Evolutionary conservation across 2,888 invertebrate species (phyloP).

Genomic region (Epicampocera succincta): DNA sequence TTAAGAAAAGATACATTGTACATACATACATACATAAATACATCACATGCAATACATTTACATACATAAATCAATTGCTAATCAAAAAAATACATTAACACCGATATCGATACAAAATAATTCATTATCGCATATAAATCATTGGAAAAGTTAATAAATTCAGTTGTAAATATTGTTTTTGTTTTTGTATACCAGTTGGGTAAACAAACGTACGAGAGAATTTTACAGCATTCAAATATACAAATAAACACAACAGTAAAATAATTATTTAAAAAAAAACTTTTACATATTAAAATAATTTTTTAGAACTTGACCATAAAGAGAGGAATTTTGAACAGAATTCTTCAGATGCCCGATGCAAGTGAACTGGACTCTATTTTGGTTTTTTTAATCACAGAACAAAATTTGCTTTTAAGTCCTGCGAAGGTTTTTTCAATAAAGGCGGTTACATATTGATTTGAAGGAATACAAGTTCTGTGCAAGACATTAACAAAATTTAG

Average conservation of each 20-base stretch:
- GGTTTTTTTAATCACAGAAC: constrained; percentile 9
- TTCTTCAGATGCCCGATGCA: background rate
- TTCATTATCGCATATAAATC: constrained; percentile 33
- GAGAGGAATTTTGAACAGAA: background rate
- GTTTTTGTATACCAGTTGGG: constrained; percentile 2
- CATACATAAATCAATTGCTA: constrained; percentile 28
- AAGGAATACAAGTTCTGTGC: no score
- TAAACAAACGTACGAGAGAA: background rate
- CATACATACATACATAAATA: constrained; percentile 14
- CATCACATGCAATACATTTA: constrained; percentile 48
- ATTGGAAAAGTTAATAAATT: constrained; percentile 29
- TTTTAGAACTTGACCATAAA: constrained; percentile 27
- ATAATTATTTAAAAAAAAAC: background rate
- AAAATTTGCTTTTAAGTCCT: no score
- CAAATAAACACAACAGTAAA: constrained; percentile 39
- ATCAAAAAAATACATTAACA: constrained; percentile 33
- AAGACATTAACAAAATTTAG: no score
- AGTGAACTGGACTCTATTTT: constrained; percentile 23
- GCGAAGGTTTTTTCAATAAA: no score
- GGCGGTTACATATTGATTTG: no score
- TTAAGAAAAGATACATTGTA: constrained; percentile 56
- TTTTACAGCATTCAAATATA: constrained; percentile 50
- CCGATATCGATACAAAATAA: constrained; percentile 15
- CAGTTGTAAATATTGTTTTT: background rate
- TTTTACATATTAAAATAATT: constrained; percentile 24